Evolutionary conservation across 2,888 invertebrate species (phyloP).

Genomic region (Argyra leucocephala): DNA sequence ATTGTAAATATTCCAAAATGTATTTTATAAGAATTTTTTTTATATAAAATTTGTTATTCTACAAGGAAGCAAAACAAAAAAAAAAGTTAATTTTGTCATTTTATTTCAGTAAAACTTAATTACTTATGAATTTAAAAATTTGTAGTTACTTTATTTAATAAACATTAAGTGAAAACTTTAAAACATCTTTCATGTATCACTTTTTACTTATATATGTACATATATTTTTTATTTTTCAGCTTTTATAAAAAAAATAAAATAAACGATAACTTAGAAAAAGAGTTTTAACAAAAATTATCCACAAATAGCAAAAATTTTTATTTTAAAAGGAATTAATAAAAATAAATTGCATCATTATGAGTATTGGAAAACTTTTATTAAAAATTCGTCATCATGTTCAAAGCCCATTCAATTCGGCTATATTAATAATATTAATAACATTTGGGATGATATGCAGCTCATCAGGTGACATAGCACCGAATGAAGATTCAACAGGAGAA

Average conservation of each 20-base stretch:
- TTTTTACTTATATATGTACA: too few relatives aligned
- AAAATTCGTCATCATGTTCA: constrained; percentile 4
- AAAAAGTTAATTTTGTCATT: too few relatives aligned
- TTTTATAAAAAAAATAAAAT: background rate
- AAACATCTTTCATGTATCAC: too few relatives aligned
- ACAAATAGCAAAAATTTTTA: constrained; percentile 2
- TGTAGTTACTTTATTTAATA: too few relatives aligned
- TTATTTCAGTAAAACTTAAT: too few relatives aligned
- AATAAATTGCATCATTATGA: background rate
- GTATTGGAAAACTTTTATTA: constrained; percentile 8
- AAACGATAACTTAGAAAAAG: background rate
- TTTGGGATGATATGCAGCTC: background rate
- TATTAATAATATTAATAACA: constrained; percentile 9
- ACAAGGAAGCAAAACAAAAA: too few relatives aligned
- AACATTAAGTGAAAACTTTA: too few relatives aligned
- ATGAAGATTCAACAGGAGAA: constrained; percentile 4
- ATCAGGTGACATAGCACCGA: constrained; percentile 8
- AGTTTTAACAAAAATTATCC: background rate
- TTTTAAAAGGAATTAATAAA: background rate
- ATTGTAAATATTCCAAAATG: too few relatives aligned
- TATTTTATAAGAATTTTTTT: too few relatives aligned
- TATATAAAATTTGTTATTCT: too few relatives aligned
- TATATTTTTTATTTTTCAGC: background rate
- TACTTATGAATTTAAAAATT: too few relatives aligned
- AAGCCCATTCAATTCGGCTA: constrained; percentile 7